Percentiles rank a stretch among this genome's conserved stretches.
phyloP scores from a whole-genome alignment of 2,113 vertebrate genomes.

The Poecilia latipinna region DNA sequence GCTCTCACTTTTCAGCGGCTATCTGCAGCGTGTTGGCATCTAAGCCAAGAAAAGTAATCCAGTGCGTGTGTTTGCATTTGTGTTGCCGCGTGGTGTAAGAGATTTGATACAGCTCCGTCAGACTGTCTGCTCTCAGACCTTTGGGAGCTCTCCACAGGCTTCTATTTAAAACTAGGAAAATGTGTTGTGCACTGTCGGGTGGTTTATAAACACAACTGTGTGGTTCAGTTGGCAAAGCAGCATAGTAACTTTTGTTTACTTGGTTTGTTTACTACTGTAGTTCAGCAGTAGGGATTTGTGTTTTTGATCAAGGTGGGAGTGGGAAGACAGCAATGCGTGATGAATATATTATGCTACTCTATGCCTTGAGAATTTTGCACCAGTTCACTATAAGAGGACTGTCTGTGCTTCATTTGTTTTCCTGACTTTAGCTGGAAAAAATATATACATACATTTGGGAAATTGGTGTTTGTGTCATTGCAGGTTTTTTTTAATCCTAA shows the following conservation, averaged over 20 bases:
- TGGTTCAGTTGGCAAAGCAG: constrained; percentile 23
- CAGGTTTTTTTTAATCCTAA: too few relatives aligned
- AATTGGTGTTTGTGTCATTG: too few relatives aligned
- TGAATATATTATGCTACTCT: constrained; percentile 16
- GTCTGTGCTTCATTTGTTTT: neutral
- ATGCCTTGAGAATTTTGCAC: constrained; percentile 3
- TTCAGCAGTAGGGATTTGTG: constrained; percentile 16
- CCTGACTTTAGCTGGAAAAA: neutral
- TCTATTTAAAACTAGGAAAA: constrained; percentile 22
- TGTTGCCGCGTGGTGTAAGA: constrained; percentile 5
- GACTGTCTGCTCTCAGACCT: constrained; percentile 19
- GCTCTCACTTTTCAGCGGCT: constrained; percentile 1
- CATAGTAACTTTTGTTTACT: constrained; percentile 21
- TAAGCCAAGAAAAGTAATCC: constrained; percentile 4
- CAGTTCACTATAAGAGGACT: too few relatives aligned
- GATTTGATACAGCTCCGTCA: constrained; percentile 41
- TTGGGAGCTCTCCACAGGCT: constrained; percentile 19
- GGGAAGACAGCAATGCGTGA: neutral
- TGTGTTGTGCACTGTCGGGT: constrained; percentile 1
- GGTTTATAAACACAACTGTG: constrained; percentile 17
- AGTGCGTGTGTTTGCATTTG: constrained; percentile 13
- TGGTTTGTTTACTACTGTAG: constrained; percentile 20
- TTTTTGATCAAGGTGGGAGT: constrained; percentile 15
- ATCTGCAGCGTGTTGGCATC: constrained; percentile 32
- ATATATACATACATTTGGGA: too few relatives aligned